Evolutionary conservation across 2,113 vertebrate species (phyloP), one percentile per base, ranked within the genome.

Genomic region (Lepus europaeus): DNA sequence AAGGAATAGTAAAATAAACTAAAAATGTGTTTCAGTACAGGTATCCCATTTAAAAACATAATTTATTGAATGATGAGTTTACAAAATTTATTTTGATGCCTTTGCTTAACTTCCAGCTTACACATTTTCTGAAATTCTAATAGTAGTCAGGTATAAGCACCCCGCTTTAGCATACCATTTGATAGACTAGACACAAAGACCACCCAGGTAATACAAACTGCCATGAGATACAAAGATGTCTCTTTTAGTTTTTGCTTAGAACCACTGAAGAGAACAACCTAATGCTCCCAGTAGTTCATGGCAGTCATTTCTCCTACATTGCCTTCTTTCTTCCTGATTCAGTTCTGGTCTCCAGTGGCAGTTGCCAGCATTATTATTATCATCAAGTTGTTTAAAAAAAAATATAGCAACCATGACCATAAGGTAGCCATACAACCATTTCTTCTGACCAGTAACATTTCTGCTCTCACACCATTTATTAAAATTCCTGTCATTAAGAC

Each of bases 241-340:
- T 76, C 29, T 66, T 69, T 27, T 4, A 76, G 8, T 59, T 64
- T 78, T 64, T 76, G 53, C 36, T 89, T 59, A 53, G 25, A 84
- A 61, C 2, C 10, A 12, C 9, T 77, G 27, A 63, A 31, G n/a
- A 22, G 53, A 95, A 33, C 49, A 61, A 80, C 19, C 16, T 9
- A 63, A 79, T 45, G 17, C 1, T 13, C 29, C 68, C 22, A 64
- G 20, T 2, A 59, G 25, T 64, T n/a, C 51, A 13, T 4, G 3
- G 8, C 5, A 70, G 27, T 76, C 14, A 69, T n/a, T 92, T 79
- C 14, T n/a, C 6, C 84, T 92, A 33, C 83, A 36, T 22, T 68
- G 12, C 22, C 17, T 92, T 61, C 5, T 78, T 69, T 61, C 51
- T 94, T 77, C 13, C 53, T 72, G 19, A 91, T 81, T 96, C 53